These are phyloP conservation scores for Phrynosoma platyrhinos DNA, from an alignment of 2,113 vertebrate species.

Conservation along the genomic window DNA sequence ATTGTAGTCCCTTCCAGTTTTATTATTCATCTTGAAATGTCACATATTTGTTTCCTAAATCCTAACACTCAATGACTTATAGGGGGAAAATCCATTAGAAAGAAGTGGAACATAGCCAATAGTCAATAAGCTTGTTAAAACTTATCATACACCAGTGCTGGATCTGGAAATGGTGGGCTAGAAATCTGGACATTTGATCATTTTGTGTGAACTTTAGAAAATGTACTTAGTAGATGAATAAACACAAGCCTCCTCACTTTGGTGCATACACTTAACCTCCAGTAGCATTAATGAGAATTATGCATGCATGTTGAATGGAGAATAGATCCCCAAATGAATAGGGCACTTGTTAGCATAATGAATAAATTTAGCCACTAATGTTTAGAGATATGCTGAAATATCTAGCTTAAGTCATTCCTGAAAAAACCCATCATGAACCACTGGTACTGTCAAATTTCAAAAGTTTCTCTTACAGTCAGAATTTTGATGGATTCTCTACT, in stretches of 20 bases:
- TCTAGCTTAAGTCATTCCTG: conserved; percentile 62
- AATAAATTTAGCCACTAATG: conserved; percentile 68
- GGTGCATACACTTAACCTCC: conserved; percentile 52
- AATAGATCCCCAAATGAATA: conserved; percentile 63
- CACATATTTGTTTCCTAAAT: neutral
- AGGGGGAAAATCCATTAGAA: neutral
- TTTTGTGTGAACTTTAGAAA: conserved; percentile 19
- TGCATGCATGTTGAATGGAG: conserved; percentile 69
- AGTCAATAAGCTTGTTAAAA: neutral
- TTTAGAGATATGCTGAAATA: conserved; percentile 65
- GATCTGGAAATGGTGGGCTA: neutral
- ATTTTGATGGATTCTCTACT: neutral
- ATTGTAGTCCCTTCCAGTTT: neutral
- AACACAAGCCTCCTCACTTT: conserved; percentile 37
- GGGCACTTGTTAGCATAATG: conserved; percentile 71
- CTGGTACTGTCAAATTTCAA: conserved; percentile 27
- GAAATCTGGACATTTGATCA: conserved; percentile 3
- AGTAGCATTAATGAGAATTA: conserved; percentile 71
- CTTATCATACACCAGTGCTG: neutral
- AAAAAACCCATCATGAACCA: conserved; percentile 61
- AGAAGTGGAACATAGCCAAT: neutral
- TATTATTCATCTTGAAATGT: neutral
- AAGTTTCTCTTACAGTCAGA: neutral
- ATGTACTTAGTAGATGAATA: conserved; percentile 25
- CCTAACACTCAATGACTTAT: neutral